Evolutionary conservation across 2,113 vertebrate species (phyloP), one percentile per base, ranked within the genome.

Genomic region (Meriones unguiculatus): DNA sequence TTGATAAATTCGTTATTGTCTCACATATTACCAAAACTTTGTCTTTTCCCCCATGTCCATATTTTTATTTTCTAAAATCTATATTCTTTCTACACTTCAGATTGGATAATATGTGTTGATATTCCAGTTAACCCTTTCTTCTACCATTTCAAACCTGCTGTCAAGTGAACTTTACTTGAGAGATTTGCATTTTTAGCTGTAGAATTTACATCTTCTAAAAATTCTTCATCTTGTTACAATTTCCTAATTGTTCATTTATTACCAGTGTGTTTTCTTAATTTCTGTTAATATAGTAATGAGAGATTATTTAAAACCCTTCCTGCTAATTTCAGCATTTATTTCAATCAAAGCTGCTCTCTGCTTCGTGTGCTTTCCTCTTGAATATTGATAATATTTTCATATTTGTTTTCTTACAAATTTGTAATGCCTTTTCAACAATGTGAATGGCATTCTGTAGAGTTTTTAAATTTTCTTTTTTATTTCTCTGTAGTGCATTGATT

Each of bases 101-200:
- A 52, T 72, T 73, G 65, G 28, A 84, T 80, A 91, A 46, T 81
- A 80, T 75, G 12, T 69, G 46, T 59, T 91, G 35, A 88, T 41
- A 41, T 89, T 87, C 7, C 64, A 64, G 46, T 85, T 91, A 80
- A 69, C 6, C 70, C 8, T 78, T 82, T 87, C 18, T 96, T 95
- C 78, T 90, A 57, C 87, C 41, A 92, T 93, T 93, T 96, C n/a
- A 73, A 93, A 75, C 82, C 25, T 90, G 17, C 25, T 92, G 2
- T 80, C 5, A 9, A 50, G 38, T 87, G 13, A 94, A 93, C 35
- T 96, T 93, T 93, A 82, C 14, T 88, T 88, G 17, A 92, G 57
- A 72, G 69, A 86, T 75, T 92, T 81, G 57, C n/a, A 89, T 85
- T 94, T 93, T 93, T 65, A 92, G n/a, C 70, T 90, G 59, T 57